These are phyloP conservation scores for Mycogona germanica DNA, from an alignment of 2,888 invertebrate genomes.

Conservation along the genomic window DNA sequence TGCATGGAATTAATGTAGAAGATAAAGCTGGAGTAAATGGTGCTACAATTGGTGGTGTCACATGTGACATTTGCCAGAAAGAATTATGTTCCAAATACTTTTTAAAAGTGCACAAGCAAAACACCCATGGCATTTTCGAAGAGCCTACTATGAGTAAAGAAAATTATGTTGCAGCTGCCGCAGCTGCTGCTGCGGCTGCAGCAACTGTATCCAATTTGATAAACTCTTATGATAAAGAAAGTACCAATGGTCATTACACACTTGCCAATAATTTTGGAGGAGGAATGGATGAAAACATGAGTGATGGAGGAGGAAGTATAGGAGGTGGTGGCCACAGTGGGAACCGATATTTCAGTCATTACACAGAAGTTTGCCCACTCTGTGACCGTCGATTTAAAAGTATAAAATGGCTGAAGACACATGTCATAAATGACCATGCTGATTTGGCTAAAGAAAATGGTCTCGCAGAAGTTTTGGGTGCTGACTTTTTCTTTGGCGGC, in stretches of 20 bases:
- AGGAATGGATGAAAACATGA: background rate
- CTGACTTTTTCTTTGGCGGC: background rate
- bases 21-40: constrained; percentile 38
- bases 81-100: constrained; percentile 98
- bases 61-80: constrained; percentile 96
- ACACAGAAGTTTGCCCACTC: constrained; percentile 59
- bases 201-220: constrained; percentile 21
- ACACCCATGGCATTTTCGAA: constrained; percentile 91
- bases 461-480: constrained; percentile 9
- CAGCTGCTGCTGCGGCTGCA: constrained; percentile 34
- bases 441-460: constrained; percentile 44
- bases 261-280: too few species aligned
- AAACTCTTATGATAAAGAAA: constrained; percentile 42
- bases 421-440: constrained; percentile 75
- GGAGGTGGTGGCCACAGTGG: constrained; percentile 3
- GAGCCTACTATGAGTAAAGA: constrained; percentile 37
- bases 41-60: constrained; percentile 82
- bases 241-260: constrained; percentile 20
- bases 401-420: constrained; percentile 75
- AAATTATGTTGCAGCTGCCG: constrained; percentile 29
- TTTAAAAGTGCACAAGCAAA: constrained; percentile 91
- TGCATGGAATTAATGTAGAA: constrained; percentile 92
- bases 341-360: constrained; percentile 48
- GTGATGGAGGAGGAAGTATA: constrained; percentile 6
- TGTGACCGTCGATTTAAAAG: constrained; percentile 79